Evolutionary conservation across 2,797 vertebrate genomes (phyloP), one percentile per base, ranked within the genome.

Genomic region (Notamacropus eugenii): DNA sequence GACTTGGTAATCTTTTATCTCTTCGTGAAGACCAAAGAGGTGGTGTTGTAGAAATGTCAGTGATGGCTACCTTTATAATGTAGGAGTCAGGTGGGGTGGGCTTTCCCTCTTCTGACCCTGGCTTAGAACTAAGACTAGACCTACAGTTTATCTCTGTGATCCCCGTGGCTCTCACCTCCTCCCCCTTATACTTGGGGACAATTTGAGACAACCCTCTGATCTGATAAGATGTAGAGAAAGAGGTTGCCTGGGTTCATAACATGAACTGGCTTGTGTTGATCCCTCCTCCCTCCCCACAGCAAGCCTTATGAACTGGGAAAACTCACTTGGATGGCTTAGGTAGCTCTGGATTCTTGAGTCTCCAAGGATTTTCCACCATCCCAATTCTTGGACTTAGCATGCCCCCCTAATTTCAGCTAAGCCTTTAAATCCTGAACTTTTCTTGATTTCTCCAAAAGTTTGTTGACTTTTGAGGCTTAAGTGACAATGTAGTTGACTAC

Each of bases 261-360:
- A 91, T 91, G 90, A 91, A 91, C 31, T 50, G 74, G 10, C 74
- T 91, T 91, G 90, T 90, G 54, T 91, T 87, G 74, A 55, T 91
- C 31, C 90, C 24, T 91, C 5, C 28, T 54, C 13, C 29, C 90
- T 55, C 34, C 54, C 90, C 52, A 55, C 16, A 54, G 90, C 90
- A 54, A 90, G 90, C 1, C 27, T 52, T 90, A 34, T 31, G 54
- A 91, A 87, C 40, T 87, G 74, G 74, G 74, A 27, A 87, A 87
- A 46, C 22, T 46, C 22, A 46, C 67, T 87, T 4, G 9, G 40
- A 27, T 27, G 24, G 40, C 40, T 58, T 50, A 11, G 24, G 3
- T 46, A 27, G 22, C 22, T 87, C 74, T 50, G 74, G 8, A 87
- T 50, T 82, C 74, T 82, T 87, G 74, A 50, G 4, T 87, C 40